Percentiles rank a stretch among this genome's conserved stretches.
These are phyloP conservation scores for Hiodon tergisus DNA, from an alignment of 2,113 vertebrate species.

Conservation along the genomic window DNA sequence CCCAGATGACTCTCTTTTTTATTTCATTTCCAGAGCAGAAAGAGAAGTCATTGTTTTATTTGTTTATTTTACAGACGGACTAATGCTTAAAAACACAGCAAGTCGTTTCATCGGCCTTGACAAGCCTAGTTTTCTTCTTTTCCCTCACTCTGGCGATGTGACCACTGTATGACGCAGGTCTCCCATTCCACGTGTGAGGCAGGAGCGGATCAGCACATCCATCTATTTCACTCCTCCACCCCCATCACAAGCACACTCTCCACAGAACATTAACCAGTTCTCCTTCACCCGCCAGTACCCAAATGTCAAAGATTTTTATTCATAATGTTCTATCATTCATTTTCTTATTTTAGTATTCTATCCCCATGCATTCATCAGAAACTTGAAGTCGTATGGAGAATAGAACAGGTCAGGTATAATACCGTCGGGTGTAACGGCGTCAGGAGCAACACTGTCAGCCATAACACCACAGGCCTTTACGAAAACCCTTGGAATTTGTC, in stretches of 20 bases:
- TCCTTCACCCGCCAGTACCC: no score
- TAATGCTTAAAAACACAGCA: background rate
- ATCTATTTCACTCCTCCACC: no score
- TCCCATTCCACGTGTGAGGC: background rate
- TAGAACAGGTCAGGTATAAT: no score
- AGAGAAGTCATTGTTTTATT: slow-evolving; percentile 35
- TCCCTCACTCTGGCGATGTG: background rate
- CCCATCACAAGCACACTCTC: no score
- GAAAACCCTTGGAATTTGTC: background rate
- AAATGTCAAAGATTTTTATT: no score
- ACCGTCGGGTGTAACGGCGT: no score
- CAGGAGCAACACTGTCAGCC: no score
- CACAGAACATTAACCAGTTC: no score
- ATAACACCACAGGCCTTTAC: background rate
- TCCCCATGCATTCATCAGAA: background rate
- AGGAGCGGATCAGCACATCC: slow-evolving; percentile 27
- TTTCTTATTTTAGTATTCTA: no score
- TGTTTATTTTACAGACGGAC: slow-evolving; percentile 22
- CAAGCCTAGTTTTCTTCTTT: background rate
- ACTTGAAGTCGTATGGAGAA: background rate
- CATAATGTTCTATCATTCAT: no score
- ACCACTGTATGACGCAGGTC: slow-evolving; percentile 4
- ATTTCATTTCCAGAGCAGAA: slow-evolving; percentile 33
- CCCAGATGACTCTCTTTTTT: slow-evolving; percentile 39
- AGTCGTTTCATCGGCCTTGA: no score